A percentile compares a stretch with the other conserved stretches of the same genome.
Evolutionary conservation across 1,140 invertebrate species (phyloP).

Genomic region (Uloborus diversus): DNA sequence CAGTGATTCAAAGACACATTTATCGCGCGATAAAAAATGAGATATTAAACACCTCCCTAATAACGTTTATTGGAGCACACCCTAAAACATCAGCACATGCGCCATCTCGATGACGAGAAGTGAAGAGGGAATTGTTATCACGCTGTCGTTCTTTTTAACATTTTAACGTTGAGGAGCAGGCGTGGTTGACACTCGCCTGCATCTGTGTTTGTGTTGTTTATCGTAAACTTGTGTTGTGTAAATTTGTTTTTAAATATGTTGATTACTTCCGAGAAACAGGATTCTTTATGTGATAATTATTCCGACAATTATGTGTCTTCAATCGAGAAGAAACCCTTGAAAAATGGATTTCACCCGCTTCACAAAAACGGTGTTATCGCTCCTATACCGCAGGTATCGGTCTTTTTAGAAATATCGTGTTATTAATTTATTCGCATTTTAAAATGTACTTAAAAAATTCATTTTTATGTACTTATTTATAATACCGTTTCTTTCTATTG

Average conservation of each 20-base stretch:
- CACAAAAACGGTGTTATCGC: constrained; percentile 15
- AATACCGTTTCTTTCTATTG: neutral
- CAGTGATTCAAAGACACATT: no score
- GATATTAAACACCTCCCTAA: no score
- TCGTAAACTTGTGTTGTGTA: neutral
- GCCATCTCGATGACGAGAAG: neutral
- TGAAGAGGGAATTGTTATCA: neutral
- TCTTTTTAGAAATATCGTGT: neutral
- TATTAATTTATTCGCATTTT: neutral
- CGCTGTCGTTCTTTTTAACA: neutral
- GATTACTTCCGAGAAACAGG: constrained; percentile 15
- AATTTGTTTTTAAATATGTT: constrained; percentile 11
- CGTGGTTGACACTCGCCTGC: neutral
- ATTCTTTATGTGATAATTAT: constrained; percentile 1
- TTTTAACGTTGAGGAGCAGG: no score
- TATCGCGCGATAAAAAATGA: no score
- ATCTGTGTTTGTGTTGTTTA: constrained; percentile 3
- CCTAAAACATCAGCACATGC: no score
- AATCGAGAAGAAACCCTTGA: neutral
- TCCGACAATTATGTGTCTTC: constrained; percentile 1
- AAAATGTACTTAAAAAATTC: neutral
- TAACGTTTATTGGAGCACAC: no score
- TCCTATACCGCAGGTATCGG: constrained; percentile 5
- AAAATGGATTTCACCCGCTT: constrained; percentile 11
- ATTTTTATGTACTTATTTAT: neutral